phyloP scores from a whole-genome alignment of 1,140 invertebrate species.

The Panulirus ornatus region DNA sequence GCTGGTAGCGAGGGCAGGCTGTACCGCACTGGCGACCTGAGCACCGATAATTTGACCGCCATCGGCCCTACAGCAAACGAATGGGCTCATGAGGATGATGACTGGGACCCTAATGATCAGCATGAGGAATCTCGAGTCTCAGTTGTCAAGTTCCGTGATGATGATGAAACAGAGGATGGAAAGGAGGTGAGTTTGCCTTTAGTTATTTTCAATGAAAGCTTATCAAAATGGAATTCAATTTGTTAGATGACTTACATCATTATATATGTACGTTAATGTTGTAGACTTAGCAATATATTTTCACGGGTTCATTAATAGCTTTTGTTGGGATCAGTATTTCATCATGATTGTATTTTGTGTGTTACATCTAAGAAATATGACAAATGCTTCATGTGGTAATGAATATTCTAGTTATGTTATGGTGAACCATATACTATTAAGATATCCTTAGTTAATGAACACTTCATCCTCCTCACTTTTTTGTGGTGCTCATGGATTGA shows the following conservation, averaged over 20 bases:
- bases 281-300: too few species aligned
- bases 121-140: slow-evolving; percentile 88
- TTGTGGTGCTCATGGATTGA: too few species aligned
- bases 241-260: background rate
- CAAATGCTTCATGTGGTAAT: too few species aligned
- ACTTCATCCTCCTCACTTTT: too few species aligned
- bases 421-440: too few species aligned
- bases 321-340: too few species aligned
- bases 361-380: too few species aligned
- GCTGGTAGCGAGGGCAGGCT: slow-evolving; percentile 76
- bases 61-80: slow-evolving; percentile 71
- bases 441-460: too few species aligned
- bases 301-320: too few species aligned
- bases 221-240: background rate
- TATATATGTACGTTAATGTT: background rate
- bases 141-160: slow-evolving; percentile 93
- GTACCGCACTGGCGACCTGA: slow-evolving; percentile 75
- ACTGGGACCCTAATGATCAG: slow-evolving; percentile 81
- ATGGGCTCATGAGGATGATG: slow-evolving; percentile 81
- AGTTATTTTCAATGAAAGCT: slow-evolving; percentile 6
- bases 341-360: too few species aligned
- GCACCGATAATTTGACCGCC: slow-evolving; percentile 75
- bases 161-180: slow-evolving; percentile 73
- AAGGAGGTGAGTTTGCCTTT: slow-evolving; percentile 68
- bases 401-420: too few species aligned